Conservation (phyloP, 2,888 invertebrate genomes). For the Ochropleura leucogaster region DNA sequence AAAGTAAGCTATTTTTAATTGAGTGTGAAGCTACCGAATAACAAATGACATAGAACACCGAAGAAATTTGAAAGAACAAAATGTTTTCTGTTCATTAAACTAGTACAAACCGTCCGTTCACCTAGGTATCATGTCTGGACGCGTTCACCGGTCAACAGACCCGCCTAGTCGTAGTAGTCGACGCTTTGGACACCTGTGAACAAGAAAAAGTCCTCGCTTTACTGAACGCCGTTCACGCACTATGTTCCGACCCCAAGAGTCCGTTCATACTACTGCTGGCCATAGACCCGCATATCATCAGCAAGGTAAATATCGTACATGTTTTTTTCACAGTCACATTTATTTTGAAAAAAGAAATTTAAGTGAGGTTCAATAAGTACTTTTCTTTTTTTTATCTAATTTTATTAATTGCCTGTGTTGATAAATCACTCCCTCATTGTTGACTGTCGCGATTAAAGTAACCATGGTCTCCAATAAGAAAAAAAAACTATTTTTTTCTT, state of each 20-base stretch:
- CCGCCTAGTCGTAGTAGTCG: constrained; percentile 98
- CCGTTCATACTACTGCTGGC: constrained; percentile 99
- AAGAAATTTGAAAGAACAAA: neutral
- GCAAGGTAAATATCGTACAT: constrained; percentile 92
- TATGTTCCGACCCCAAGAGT: constrained; percentile 97
- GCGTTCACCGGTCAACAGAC: constrained; percentile 98
- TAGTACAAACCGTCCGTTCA: neutral
- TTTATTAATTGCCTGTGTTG: constrained; percentile 4
- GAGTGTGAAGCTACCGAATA: neutral
- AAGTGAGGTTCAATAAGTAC: constrained; percentile 17
- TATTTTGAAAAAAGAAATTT: neutral
- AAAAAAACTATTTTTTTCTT: too few relatives aligned
- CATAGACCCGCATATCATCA: constrained; percentile 99
- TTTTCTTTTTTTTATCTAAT: constrained; percentile 7
- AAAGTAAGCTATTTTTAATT: neutral
- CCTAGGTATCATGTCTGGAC: constrained; percentile 96
- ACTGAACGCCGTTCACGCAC: constrained; percentile 98
- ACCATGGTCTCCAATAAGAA: too few relatives aligned
- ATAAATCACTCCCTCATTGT: constrained; percentile 5
- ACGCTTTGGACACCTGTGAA: constrained; percentile 99
- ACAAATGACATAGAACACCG: neutral
- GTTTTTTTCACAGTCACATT: neutral
- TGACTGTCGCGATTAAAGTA: neutral
- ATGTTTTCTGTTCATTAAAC: neutral
- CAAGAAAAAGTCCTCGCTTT: constrained; percentile 98